Evolutionary conservation across 2,888 invertebrate species (phyloP), one percentile per base, ranked within the genome.

Genomic region (Taphrorychus bicolor): DNA sequence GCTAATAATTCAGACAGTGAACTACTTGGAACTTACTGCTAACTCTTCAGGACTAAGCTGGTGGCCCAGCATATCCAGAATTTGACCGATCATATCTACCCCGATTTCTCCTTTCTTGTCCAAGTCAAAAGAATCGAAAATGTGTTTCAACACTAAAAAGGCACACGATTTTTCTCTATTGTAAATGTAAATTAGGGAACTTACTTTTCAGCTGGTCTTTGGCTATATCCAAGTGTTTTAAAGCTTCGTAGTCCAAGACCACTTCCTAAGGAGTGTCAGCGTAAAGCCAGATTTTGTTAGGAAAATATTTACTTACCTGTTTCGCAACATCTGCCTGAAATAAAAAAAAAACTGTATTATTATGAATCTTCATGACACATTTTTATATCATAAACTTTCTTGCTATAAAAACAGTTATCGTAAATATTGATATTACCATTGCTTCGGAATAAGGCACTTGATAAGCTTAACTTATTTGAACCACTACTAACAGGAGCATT

Each of bases 71-170:
- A 97, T 95, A 78, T 93, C 91, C 61, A 97, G 83, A 80, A 97
- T 96, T 56, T 92, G 92, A 11, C 91, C 91, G 70, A 95, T 89
- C 88, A 94, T 94, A 73, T 90, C 89, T 53, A 92, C 91, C 70
- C 89, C 88, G 75, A 97, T 95, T 73, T 86, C 87, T 19, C 95
- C 95, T 70, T 89, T 91, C 79, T 93, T 94, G 58, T 94, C 94
- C 72, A 91, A 88, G 82, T 97, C 96, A 80, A 96, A 96, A 11
- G 95, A 93, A 79, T 94, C 93, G 82, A 96, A 96, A 49, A 95
- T 95, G 84, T 93, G 91, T 79, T 91, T 89, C 76, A 96, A 84
- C 83, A 95, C 95, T 96, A 79, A 7, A 24, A 52, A 23, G 3
- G 51, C 5, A 41, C 40, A 42, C 11, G 18, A 54, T 24, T 7